These are phyloP conservation scores for Yponomeuta sedellus DNA, from an alignment of 2,888 invertebrate species.

Conservation along the genomic window DNA sequence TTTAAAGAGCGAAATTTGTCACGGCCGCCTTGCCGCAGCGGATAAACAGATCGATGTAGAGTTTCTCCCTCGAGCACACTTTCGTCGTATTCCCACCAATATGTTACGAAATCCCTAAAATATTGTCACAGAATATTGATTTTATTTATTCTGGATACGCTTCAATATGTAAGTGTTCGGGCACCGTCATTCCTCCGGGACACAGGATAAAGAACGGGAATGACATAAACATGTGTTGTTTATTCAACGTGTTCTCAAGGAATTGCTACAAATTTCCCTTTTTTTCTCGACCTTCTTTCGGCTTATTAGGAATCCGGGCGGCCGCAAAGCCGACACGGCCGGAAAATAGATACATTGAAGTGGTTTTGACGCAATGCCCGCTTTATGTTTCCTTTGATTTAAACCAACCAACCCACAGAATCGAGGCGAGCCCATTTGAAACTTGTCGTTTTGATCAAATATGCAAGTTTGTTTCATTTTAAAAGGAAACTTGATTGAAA, in stretches of 20 bases:
- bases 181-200: conserved; percentile 5
- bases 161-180: conserved; percentile 5
- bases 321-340: background rate
- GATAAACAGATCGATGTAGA: background rate
- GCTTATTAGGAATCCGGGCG: conserved; percentile 17
- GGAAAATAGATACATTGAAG: background rate
- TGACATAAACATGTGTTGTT: conserved; percentile 46
- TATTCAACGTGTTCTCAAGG: conserved; percentile 44
- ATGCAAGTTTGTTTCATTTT: background rate
- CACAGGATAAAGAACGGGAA: background rate
- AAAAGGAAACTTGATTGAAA: conserved; percentile 1
- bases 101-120: conserved; percentile 3
- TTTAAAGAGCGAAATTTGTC: background rate
- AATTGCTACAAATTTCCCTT: conserved; percentile 26
- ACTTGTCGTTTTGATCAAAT: background rate
- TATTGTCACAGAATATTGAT: conserved; percentile 3
- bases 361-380: background rate
- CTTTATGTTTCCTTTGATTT: conserved; percentile 2
- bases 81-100: background rate
- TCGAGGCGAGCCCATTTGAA: background rate
- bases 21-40: background rate
- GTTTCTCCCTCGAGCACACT: background rate
- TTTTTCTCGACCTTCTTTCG: conserved; percentile 31
- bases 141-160: background rate
- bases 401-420: background rate